A percentile compares a stretch with the other conserved stretches of the same genome.
phyloP scores from a whole-genome alignment of 2,888 invertebrate species.

The Scrobipalpa atriplicella region DNA sequence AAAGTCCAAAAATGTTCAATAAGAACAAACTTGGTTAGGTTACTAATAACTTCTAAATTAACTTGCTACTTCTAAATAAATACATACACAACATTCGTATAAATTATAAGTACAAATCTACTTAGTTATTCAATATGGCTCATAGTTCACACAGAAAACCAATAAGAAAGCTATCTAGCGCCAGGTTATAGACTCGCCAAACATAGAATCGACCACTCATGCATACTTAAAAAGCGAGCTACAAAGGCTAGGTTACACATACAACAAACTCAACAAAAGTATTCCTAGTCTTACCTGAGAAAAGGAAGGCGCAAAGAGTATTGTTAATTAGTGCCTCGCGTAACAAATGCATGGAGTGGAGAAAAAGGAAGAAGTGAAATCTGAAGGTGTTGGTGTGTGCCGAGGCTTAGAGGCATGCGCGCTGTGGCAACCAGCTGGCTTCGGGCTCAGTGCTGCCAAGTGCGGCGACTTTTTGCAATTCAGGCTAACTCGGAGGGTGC shows the following conservation, averaged over 20 bases:
- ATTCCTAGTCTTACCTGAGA: slow-evolving; percentile 11
- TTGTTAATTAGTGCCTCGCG: slow-evolving; percentile 23
- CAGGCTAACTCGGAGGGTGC: too few species aligned
- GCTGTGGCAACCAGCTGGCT: slow-evolving; percentile 48
- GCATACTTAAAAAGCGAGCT: slow-evolving; percentile 65
- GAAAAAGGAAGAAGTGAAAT: slow-evolving; percentile 53
- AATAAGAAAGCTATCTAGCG: slow-evolving; percentile 61
- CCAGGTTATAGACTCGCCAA: slow-evolving; percentile 59
- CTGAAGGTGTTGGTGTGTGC: slow-evolving; percentile 67
- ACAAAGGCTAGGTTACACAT: slow-evolving; percentile 45
- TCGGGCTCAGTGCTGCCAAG: too few species aligned
- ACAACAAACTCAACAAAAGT: slow-evolving; percentile 6
- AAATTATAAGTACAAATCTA: background rate
- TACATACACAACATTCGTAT: background rate
- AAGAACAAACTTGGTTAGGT: too few species aligned
- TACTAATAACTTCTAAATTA: background rate
- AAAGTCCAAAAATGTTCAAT: too few species aligned
- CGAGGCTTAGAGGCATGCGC: slow-evolving; percentile 69
- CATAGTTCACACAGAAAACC: slow-evolving; percentile 49
- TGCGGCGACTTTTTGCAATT: too few species aligned
- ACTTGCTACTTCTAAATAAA: background rate
- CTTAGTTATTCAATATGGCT: slow-evolving; percentile 33
- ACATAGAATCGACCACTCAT: slow-evolving; percentile 60
- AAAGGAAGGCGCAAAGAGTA: slow-evolving; percentile 29
- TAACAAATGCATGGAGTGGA: slow-evolving; percentile 48